Evolutionary conservation across 2,113 vertebrate species (phyloP).

Genomic region (Elephantulus edwardii): DNA sequence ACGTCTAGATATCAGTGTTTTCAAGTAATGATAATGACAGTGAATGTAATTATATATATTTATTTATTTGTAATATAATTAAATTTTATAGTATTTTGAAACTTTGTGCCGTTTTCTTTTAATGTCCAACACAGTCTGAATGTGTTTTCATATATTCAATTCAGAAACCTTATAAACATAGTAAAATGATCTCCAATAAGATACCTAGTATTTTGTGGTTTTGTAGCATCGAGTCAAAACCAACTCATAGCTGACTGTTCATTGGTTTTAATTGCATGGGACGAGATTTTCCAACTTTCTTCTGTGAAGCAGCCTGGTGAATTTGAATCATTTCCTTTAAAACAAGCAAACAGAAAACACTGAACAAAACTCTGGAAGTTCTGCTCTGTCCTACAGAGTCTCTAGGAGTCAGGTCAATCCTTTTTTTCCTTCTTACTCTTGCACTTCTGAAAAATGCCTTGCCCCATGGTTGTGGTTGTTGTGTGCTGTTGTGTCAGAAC

Average conservation of each 20-base stretch:
- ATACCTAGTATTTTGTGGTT: too few relatives aligned
- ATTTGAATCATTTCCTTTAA: too few relatives aligned
- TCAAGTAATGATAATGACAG: conserved; percentile 50
- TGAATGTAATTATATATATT: conserved; percentile 69
- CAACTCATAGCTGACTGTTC: too few relatives aligned
- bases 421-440: too few relatives aligned
- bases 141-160: conserved; percentile 44
- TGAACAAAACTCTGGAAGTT: too few relatives aligned
- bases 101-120: conserved; percentile 60
- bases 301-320: too few relatives aligned
- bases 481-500: background rate
- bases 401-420: too few relatives aligned
- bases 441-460: background rate
- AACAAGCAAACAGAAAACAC: too few relatives aligned
- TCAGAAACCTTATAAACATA: conserved; percentile 23
- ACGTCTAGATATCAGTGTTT: conserved; percentile 63
- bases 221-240: too few relatives aligned
- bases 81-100: conserved; percentile 70
- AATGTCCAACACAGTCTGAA: conserved; percentile 47
- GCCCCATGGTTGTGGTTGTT: background rate
- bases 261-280: too few relatives aligned
- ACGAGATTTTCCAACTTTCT: too few relatives aligned
- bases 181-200: conserved; percentile 52
- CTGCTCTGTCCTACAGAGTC: too few relatives aligned
- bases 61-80: conserved; percentile 80